Conservation (phyloP, 2,888 invertebrate species). For the Synanthedon tipuliformis region DNA sequence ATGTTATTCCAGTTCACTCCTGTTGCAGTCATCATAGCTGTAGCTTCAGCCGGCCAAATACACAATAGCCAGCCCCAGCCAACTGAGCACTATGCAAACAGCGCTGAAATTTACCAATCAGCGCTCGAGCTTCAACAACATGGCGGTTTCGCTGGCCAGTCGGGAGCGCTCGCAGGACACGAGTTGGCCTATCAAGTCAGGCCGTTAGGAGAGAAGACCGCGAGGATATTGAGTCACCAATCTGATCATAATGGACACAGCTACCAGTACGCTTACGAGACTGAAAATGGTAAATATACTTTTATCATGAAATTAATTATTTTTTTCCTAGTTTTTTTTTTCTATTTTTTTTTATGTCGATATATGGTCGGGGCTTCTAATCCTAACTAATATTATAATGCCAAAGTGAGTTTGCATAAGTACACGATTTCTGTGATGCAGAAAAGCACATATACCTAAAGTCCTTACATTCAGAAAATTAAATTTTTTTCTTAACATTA, state of each 20-base stretch:
- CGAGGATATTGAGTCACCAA: conserved; percentile 36
- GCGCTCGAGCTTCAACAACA: conserved; percentile 31
- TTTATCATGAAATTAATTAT: no score
- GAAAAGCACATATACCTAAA: no score
- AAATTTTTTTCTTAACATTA: no score
- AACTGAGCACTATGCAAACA: conserved; percentile 19
- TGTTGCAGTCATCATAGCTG: conserved; percentile 33
- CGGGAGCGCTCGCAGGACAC: conserved; percentile 4
- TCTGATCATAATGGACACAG: conserved; percentile 37
- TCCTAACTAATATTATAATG: no score
- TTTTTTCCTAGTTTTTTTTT: no score
- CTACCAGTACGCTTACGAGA: conserved; percentile 67
- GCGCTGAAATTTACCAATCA: conserved; percentile 39
- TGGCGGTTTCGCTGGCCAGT: conserved; percentile 27
- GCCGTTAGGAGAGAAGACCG: conserved; percentile 25
- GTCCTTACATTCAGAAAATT: no score
- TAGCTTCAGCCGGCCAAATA: conserved; percentile 36
- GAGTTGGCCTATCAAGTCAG: conserved; percentile 3
- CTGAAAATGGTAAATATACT: conserved; percentile 67
- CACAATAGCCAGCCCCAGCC: conserved; percentile 14
- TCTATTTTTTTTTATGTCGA: no score
- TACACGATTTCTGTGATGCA: no score
- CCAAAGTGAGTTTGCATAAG: no score
- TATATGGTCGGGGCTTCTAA: no score
- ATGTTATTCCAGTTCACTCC: conserved; percentile 28